Evolutionary conservation across 2,797 vertebrate genomes (phyloP).

Genomic region (Rhynchonycteris naso): DNA sequence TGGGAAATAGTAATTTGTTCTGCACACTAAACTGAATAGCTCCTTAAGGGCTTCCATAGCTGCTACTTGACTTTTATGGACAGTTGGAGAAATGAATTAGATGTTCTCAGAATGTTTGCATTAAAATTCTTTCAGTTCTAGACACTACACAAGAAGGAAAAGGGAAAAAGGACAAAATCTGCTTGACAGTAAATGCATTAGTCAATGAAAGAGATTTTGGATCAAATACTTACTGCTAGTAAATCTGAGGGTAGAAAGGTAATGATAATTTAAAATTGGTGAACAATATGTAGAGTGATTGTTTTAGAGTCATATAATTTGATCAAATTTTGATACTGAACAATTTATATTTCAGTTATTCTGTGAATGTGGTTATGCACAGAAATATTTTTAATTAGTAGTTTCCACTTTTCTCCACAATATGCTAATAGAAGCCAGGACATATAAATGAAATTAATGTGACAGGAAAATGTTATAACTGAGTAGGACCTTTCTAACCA

Average conservation of each 20-base stretch:
- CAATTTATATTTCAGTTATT: neutral
- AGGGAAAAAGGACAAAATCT: constrained; percentile 11
- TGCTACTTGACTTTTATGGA: constrained; percentile 57
- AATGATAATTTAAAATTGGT: neutral
- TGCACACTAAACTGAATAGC: constrained; percentile 60
- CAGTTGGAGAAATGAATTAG: constrained; percentile 62
- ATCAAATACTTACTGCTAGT: neutral
- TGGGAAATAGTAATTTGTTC: constrained; percentile 74
- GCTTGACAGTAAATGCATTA: constrained; percentile 35
- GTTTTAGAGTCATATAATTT: neutral
- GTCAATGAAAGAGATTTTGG: constrained; percentile 21
- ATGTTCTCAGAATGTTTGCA: constrained; percentile 55
- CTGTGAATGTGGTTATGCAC: neutral
- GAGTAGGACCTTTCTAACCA: neutral
- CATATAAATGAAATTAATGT: neutral
- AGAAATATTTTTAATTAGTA: constrained; percentile 12
- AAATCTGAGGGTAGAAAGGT: neutral
- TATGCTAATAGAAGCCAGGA: neutral
- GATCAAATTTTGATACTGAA: neutral
- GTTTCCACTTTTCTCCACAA: neutral
- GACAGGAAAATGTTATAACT: neutral
- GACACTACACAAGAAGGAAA: constrained; percentile 8
- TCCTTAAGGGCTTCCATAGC: constrained; percentile 48
- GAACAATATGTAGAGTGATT: neutral
- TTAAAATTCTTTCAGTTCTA: constrained; percentile 60